phyloP scores from a whole-genome alignment of 2,888 invertebrate species.

The Plagiodera versicolora region DNA sequence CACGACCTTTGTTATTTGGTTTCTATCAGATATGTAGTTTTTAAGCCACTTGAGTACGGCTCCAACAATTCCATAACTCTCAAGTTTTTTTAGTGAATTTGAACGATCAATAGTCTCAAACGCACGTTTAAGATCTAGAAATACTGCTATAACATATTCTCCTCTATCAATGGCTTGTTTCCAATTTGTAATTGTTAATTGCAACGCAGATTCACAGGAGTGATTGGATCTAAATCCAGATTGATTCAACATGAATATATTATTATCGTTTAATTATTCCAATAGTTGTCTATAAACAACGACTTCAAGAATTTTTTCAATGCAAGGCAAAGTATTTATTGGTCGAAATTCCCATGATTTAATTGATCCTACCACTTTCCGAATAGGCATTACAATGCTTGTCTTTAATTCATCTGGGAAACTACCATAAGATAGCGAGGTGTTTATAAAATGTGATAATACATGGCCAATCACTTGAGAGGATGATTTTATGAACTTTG shows the following conservation, averaged over 20 bases:
- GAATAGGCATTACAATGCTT: conserved; percentile 7
- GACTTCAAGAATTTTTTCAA: conserved; percentile 7
- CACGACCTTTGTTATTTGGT: conserved; percentile 3
- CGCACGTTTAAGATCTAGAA: conserved; percentile 1
- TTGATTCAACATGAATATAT: conserved; percentile 3
- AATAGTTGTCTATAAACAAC: too few relatives aligned
- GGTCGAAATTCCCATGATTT: conserved; percentile 5
- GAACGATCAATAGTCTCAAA: conserved; percentile 9
- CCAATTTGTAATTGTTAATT: conserved; percentile 4
- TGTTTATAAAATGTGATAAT: conserved; percentile 3
- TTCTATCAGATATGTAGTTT: conserved; percentile 3
- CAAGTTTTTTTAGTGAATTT: neutral
- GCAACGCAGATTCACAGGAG: conserved; percentile 3
- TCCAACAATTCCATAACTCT: conserved; percentile 2
- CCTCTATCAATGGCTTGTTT: conserved; percentile 9
- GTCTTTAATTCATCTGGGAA: conserved; percentile 3
- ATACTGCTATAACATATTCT: neutral
- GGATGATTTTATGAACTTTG: neutral
- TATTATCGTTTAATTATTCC: conserved; percentile 2
- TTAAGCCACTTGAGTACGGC: neutral
- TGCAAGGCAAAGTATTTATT: conserved; percentile 3
- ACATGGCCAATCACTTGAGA: conserved; percentile 8
- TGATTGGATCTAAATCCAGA: conserved; percentile 6
- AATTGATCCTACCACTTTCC: conserved; percentile 3
- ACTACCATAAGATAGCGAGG: neutral